Evolutionary conservation across 2,888 invertebrate species (phyloP).

Genomic region (Acrocyrtus sp.): DNA sequence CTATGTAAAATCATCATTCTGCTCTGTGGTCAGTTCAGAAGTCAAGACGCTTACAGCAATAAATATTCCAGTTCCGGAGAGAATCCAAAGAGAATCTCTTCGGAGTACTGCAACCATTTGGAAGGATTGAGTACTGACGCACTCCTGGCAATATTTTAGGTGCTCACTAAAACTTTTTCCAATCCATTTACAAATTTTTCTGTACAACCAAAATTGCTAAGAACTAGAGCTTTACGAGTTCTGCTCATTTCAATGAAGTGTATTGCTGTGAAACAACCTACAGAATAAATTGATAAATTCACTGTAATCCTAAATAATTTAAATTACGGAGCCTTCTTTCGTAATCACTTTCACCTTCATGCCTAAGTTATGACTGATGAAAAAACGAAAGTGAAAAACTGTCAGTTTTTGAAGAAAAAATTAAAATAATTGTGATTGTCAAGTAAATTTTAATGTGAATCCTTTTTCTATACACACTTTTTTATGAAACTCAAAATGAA

Average conservation of each 20-base stretch:
- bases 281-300: too few relatives aligned
- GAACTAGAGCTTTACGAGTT: too few relatives aligned
- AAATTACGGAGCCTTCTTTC: neutral
- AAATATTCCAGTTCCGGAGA: slow-evolving; percentile 26
- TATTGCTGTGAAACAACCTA: too few relatives aligned
- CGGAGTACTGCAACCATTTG: slow-evolving; percentile 36
- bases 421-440: neutral
- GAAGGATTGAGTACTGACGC: too few relatives aligned
- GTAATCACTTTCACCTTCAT: slow-evolving; percentile 24
- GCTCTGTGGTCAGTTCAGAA: too few relatives aligned
- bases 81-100: slow-evolving; percentile 16
- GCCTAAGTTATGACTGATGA: slow-evolving; percentile 9
- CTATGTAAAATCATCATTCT: neutral
- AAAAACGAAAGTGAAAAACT: slow-evolving; percentile 15
- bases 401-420: slow-evolving; percentile 7
- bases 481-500: neutral
- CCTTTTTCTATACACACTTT: neutral
- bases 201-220: too few relatives aligned
- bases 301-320: too few relatives aligned
- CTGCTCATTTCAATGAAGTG: too few relatives aligned
- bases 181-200: too few relatives aligned
- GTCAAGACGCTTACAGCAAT: slow-evolving; percentile 31
- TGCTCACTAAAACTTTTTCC: too few relatives aligned
- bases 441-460: slow-evolving; percentile 2
- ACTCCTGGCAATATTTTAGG: too few relatives aligned